Percentiles rank a stretch among this genome's conserved stretches.
phyloP scores from a whole-genome alignment of 2,888 invertebrate species.

The Pilophorus perplexus region DNA sequence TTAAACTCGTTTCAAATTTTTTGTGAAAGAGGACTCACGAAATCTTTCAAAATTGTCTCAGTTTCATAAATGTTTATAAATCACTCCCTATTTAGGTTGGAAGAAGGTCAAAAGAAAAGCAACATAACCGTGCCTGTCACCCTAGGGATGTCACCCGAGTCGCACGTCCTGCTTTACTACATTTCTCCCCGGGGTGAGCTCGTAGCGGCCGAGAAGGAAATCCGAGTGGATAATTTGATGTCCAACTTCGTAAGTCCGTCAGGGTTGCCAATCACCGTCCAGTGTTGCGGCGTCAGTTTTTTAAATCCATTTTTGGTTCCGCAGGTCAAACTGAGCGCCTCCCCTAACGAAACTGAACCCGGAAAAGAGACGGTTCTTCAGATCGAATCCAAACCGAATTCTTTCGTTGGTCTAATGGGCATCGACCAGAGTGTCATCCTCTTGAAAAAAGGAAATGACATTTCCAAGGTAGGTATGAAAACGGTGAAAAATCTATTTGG shows the following conservation, averaged over 20 bases:
- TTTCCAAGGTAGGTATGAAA: slow-evolving; percentile 57
- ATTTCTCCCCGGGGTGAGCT: slow-evolving; percentile 68
- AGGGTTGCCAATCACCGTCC: background rate
- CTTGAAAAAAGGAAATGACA: slow-evolving; percentile 70
- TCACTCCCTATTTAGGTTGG: background rate
- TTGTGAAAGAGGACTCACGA: too few species aligned
- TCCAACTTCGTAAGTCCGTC: slow-evolving; percentile 68
- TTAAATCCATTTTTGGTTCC: slow-evolving; percentile 44
- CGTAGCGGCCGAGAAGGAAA: slow-evolving; percentile 79
- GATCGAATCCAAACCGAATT: slow-evolving; percentile 77
- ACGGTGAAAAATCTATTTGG: background rate
- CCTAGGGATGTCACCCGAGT: slow-evolving; percentile 79
- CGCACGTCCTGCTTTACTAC: slow-evolving; percentile 75
- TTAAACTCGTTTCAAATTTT: too few species aligned
- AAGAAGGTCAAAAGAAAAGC: background rate
- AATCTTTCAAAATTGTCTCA: too few species aligned
- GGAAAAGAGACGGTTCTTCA: slow-evolving; percentile 73
- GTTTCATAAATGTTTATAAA: too few species aligned
- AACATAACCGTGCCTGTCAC: slow-evolving; percentile 51
- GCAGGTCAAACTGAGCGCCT: slow-evolving; percentile 67
- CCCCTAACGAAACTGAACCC: slow-evolving; percentile 66
- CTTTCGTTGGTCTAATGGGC: slow-evolving; percentile 81
- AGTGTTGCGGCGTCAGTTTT: too few species aligned
- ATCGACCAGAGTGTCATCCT: slow-evolving; percentile 79
- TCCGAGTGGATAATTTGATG: slow-evolving; percentile 72